Base-by-base conservation (phyloP, 2,797 vertebrate species). In the Zenarchopterus dispar region DNA sequence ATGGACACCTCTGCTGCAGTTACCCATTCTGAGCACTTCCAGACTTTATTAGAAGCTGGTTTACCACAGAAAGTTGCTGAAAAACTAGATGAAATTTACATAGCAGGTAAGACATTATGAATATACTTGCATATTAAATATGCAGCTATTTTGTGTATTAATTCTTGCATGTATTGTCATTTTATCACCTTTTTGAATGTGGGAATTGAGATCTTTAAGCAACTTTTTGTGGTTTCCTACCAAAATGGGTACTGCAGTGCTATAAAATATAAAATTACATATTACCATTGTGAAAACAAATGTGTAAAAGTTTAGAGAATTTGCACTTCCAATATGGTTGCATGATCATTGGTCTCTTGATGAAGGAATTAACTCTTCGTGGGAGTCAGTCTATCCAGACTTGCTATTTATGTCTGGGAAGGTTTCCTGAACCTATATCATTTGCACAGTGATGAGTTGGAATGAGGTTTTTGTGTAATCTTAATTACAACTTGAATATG, bases 1-100 rank as follows among this genome's bases (percentile, higher is more conserved):
- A 97, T 99, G 97, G 98, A 99, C 93, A 98, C 95, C 94, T 94
- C 96, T 93, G 94, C 96, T 94, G 96, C 96, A 96, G 95, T 97
- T 96, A 96, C 95, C 95, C 97, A 97, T 96, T 98, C 98, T 95
- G 97, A 99, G 95, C 96, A 99, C 96, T 99, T 99, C 96, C 97
- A 99, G 96, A 97, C 97, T 94, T 97, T 99, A 95, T 95, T 99
- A 95, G 97, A 98, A 93, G 97, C 97, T 96, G 98, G 97, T 96
- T 98, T 99, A 97, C 97, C 97, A 96, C 96, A 98, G 96, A 98
- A 99, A 97, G 97, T 99, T 96, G 97, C 98, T 95, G 98, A 98
- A 97, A 99, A 99, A 97, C 96, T 99, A 97, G 97, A 99, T 93
- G 97, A 99, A 97, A 99, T 99, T 97, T 99, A 99, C 95, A 93